These are phyloP conservation scores for Leptogaster cylindrica DNA, from an alignment of 2,888 invertebrate genomes.

Conservation along the genomic window DNA sequence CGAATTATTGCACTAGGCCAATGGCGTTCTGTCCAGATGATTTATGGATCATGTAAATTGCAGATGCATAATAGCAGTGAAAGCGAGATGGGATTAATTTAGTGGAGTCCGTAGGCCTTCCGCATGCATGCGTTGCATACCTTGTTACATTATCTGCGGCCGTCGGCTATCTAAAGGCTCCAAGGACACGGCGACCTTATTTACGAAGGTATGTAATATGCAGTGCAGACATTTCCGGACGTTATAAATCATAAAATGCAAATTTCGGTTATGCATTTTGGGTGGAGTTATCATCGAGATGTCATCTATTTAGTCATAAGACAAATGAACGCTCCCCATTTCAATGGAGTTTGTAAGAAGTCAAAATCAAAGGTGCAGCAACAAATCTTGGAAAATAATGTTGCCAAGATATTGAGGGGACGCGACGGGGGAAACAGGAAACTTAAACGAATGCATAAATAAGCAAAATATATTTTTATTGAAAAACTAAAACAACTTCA, in stretches of 20 bases:
- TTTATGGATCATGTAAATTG: constrained; percentile 32
- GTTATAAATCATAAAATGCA: constrained; percentile 27
- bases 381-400: no score
- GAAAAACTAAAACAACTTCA: no score
- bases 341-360: no score
- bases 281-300: background rate
- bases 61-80: constrained; percentile 28
- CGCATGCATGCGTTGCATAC: constrained; percentile 16
- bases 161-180: constrained; percentile 1
- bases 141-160: background rate
- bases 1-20: constrained; percentile 14
- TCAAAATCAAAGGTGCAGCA: no score
- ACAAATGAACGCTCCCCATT: no score
- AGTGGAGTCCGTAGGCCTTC: constrained; percentile 24
- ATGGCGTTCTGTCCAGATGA: constrained; percentile 16
- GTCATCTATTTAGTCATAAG: constrained; percentile 20
- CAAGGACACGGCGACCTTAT: background rate
- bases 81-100: constrained; percentile 32
- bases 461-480: no score
- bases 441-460: no score
- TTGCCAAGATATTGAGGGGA: no score
- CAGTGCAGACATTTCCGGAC: constrained; percentile 12
- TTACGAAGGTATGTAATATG: constrained; percentile 9
- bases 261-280: background rate
- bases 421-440: no score